Percentiles rank a stretch among this genome's conserved stretches.
These are phyloP conservation scores for Phymastichus coffea DNA, from an alignment of 1,140 invertebrate genomes.

Conservation along the genomic window DNA sequence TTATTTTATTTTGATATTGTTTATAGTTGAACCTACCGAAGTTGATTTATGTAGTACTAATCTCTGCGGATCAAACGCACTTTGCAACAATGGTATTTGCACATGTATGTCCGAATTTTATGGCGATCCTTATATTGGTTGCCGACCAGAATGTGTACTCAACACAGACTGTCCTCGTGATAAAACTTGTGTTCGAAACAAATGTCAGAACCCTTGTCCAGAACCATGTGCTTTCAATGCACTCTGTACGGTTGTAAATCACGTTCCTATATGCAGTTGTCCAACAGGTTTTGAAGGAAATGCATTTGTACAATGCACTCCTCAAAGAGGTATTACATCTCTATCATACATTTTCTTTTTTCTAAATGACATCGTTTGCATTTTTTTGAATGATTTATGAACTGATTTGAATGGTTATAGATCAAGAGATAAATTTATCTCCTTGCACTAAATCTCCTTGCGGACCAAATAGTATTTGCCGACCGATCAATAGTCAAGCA, in stretches of 20 bases:
- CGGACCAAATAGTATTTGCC: constrained; percentile 72
- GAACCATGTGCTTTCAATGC: constrained; percentile 69
- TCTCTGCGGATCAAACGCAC: constrained; percentile 67
- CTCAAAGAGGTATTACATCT: constrained; percentile 38
- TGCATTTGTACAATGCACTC: constrained; percentile 64
- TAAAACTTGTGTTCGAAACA: constrained; percentile 68
- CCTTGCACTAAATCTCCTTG: constrained; percentile 78
- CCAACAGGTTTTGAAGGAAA: constrained; percentile 63
- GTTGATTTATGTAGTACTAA: constrained; percentile 65
- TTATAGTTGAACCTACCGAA: constrained; percentile 23
- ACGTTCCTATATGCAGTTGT: constrained; percentile 71
- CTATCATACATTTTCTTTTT: constrained; percentile 4
- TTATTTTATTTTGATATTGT: background rate
- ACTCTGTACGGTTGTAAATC: constrained; percentile 68
- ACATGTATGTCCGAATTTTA: constrained; percentile 66
- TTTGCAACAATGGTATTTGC: constrained; percentile 63
- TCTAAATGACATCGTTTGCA: constrained; percentile 1
- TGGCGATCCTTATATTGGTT: constrained; percentile 69
- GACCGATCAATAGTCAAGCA: constrained; percentile 66
- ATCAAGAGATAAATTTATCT: too few relatives aligned
- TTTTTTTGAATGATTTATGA: background rate
- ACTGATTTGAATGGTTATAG: background rate
- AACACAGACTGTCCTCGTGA: constrained; percentile 68
- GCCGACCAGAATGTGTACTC: constrained; percentile 70
- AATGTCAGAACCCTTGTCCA: constrained; percentile 70